Conservation (phyloP, 2,797 vertebrate species). For the Sebastes steindachneri region DNA sequence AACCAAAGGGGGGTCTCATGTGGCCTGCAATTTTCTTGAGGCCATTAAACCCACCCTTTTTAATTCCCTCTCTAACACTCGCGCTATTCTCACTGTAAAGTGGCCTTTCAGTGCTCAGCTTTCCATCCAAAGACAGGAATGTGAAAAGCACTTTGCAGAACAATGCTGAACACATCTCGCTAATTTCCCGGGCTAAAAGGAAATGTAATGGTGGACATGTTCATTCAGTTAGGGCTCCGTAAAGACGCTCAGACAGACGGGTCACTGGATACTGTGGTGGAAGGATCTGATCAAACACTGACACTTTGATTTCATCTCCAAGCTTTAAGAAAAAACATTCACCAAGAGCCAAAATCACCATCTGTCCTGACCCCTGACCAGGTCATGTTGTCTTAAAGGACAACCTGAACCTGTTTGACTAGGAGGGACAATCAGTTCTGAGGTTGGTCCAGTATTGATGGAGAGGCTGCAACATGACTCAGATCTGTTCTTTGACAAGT, state of each 20-base stretch:
- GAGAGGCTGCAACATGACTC: too few species aligned
- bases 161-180: conserved; percentile 47
- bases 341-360: too few species aligned
- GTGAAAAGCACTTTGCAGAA: conserved; percentile 62
- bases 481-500: too few species aligned
- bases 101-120: conserved; percentile 46
- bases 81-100: conserved; percentile 65
- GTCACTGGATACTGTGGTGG: not conserved
- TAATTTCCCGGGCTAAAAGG: conserved; percentile 40
- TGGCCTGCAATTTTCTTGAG: conserved; percentile 80
- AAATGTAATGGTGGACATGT: conserved; percentile 24
- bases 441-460: too few species aligned
- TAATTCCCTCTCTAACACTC: conserved; percentile 79
- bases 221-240: not conserved
- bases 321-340: not conserved
- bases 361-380: too few species aligned
- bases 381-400: too few species aligned
- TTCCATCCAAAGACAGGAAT: conserved; percentile 52
- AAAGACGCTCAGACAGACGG: not conserved
- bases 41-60: conserved; percentile 79
- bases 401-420: too few species aligned
- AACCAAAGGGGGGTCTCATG: conserved; percentile 67
- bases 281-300: not conserved
- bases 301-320: not conserved
- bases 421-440: too few species aligned